Evolutionary conservation across 2,113 vertebrate species (phyloP), one percentile per base, ranked within the genome.

Genomic region (Chitala chitala): DNA sequence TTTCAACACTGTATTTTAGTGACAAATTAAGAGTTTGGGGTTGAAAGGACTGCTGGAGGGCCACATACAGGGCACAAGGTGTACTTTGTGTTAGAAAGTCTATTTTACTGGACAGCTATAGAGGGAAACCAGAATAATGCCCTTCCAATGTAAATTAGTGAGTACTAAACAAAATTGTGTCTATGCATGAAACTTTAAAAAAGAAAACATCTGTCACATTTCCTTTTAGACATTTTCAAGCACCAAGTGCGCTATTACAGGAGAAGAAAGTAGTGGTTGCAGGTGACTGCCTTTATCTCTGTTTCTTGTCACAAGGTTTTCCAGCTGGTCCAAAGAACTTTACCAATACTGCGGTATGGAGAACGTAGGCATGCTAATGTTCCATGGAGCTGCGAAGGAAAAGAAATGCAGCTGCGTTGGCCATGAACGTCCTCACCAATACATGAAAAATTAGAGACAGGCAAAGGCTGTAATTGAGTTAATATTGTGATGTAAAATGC

Each of bases 11-110:
- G 64, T 65, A n/a, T 36, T 51, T 55, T 77, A 72, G 75, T 73
- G 76, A 59, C 51, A 79, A 74, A 75, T 79, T 77, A 80, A 76
- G 78, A 68, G 75, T 69, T 74, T 54, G 46, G 15, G 46, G 46
- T 31, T 51, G 46, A 1, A n/a, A 24, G 17, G 68, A 36, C 13
- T 17, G 33, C 15, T 8, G 0, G 6, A 13, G 26, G 8, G 26
- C 46, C 4, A 17, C 48, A 69, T 48, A 13, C 38, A 12, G 29
- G 68, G 46, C 48, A 29, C 59, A 63, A 63, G n/a, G 59, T 61
- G 8, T 22, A 10, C 9, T 46, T 5, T n/a, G n/a, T n/a, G 38
- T 29, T 12, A 66, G 64, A 26, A 17, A 26, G n/a, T 20, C 13
- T 4, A 5, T 24, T 22, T 44, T 44, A 42, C 20, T 6, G 63